Percentiles rank a stretch among this genome's conserved stretches.
Conservation (phyloP, 37 sponge, comb jelly and placozoan species). For the Dysidea cf. avara region DNA sequence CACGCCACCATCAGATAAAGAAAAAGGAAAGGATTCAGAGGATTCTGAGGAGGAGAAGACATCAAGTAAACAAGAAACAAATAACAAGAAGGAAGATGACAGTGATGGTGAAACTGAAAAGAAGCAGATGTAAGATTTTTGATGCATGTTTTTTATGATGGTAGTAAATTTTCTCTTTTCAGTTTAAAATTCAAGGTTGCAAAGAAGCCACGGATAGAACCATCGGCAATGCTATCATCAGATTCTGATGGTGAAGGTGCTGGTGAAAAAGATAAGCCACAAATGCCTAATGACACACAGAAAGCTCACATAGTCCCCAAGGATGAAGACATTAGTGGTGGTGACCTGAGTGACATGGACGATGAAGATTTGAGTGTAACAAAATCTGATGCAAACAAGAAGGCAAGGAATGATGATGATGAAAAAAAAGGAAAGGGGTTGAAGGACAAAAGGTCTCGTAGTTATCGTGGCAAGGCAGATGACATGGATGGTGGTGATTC, state of each 20-base stretch:
- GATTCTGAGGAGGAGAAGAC: neutral
- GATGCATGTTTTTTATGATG: too few species aligned
- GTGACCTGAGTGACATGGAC: too few species aligned
- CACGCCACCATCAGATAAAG: neutral
- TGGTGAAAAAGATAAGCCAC: neutral
- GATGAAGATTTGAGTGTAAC: too few species aligned
- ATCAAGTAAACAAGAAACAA: neutral
- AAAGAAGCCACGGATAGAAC: neutral
- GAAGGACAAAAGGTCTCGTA: too few species aligned
- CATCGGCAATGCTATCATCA: neutral
- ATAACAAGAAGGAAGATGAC: neutral
- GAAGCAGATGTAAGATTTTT: too few species aligned
- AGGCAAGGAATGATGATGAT: too few species aligned
- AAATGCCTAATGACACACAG: neutral
- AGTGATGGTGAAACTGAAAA: neutral
- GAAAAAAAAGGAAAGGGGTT: too few species aligned
- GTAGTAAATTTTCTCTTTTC: neutral
- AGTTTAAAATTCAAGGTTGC: neutral
- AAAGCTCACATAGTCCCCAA: neutral
- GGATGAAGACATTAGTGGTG: neutral
- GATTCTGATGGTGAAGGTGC: neutral
- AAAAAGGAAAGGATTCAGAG: neutral
- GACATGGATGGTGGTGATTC: too few species aligned
- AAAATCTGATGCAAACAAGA: too few species aligned
- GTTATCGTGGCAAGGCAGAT: too few species aligned